Evolutionary conservation across 2,888 invertebrate species (phyloP).

Genomic region (Nemotelus nigrinus): DNA sequence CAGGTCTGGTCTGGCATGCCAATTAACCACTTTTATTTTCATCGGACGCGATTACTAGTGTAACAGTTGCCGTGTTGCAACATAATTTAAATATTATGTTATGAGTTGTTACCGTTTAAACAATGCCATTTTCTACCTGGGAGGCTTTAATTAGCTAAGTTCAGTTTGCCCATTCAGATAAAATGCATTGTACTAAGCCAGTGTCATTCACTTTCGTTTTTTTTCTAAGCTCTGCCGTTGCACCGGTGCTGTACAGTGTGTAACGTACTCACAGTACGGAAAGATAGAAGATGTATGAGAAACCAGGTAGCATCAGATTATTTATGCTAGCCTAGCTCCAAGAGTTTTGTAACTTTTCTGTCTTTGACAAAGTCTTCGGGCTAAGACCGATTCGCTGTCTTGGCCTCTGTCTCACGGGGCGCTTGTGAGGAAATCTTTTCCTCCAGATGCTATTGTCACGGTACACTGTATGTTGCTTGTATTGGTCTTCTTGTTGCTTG

Average conservation of each 20-base stretch:
- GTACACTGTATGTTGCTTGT: background rate
- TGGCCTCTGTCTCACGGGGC: background rate
- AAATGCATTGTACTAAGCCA: conserved; percentile 9
- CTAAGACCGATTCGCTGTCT: conserved; percentile 10
- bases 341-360: conserved; percentile 26
- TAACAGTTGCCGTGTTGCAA: background rate
- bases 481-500: no score
- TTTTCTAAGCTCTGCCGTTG: conserved; percentile 10
- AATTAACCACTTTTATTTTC: conserved; percentile 37
- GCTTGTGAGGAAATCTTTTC: conserved; percentile 27
- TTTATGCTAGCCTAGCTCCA: conserved; percentile 24
- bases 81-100: background rate
- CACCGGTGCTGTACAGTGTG: no score
- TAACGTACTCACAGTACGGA: background rate
- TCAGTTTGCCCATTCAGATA: background rate
- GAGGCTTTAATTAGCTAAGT: background rate
- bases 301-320: background rate
- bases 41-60: conserved; percentile 1
- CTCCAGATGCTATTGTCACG: conserved; percentile 33
- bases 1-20: conserved; percentile 32
- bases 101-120: conserved; percentile 28
- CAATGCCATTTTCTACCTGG: conserved; percentile 31
- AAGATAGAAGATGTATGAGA: conserved; percentile 19
- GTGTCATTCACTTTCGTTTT: conserved; percentile 41
- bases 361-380: conserved; percentile 33